Conservation (phyloP, 1,140 invertebrate genomes). For the Drosophila oshimai region DNA sequence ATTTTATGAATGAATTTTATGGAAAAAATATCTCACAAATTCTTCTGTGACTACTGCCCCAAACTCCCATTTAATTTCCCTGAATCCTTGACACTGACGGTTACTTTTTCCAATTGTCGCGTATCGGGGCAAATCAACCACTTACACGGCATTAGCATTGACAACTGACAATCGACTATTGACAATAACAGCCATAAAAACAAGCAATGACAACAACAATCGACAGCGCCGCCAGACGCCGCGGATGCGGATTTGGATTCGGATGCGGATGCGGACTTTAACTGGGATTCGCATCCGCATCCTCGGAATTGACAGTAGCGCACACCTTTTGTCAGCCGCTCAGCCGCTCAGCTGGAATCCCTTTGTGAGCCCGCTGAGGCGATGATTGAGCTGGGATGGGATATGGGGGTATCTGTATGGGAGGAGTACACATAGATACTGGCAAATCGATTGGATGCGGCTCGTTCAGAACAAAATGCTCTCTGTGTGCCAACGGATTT, state of each 20-base stretch:
- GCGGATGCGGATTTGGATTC: neutral
- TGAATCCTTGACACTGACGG: too few species aligned
- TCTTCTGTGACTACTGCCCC: too few species aligned
- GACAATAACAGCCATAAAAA: slow-evolving; percentile 24
- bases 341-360: slow-evolving; percentile 39
- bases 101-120: neutral
- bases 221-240: too few species aligned
- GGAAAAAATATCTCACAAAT: too few species aligned
- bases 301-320: slow-evolving; percentile 19
- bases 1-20: too few species aligned
- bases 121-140: slow-evolving; percentile 26
- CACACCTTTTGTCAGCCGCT: slow-evolving; percentile 19
- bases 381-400: slow-evolving; percentile 54
- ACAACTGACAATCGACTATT: too few species aligned
- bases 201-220: slow-evolving; percentile 38
- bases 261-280: neutral
- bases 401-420: slow-evolving; percentile 27
- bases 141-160: slow-evolving; percentile 52
- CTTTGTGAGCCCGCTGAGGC: slow-evolving; percentile 32
- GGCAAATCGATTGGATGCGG: slow-evolving; percentile 67
- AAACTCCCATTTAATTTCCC: neutral
- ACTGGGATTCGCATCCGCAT: neutral
- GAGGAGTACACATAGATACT: neutral
- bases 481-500: slow-evolving; percentile 65
- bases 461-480: slow-evolving; percentile 47